Evolutionary conservation across 2,888 invertebrate genomes (phyloP).

Genomic region (Leistus spinibarbis): DNA sequence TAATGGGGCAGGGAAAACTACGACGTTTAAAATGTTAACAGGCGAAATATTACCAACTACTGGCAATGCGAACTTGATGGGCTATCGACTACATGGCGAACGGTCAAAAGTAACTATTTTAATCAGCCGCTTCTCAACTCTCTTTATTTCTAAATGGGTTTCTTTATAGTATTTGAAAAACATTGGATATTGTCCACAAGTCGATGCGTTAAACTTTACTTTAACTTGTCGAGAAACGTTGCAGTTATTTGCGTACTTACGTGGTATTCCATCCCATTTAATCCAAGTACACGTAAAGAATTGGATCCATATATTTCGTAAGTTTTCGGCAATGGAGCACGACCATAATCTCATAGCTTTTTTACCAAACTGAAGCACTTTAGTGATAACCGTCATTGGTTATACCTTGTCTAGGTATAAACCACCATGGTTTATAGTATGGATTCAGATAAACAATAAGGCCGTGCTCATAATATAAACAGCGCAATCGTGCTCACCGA

Average conservation of each 20-base stretch:
- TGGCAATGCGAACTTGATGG: slow-evolving; percentile 50
- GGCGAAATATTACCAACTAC: slow-evolving; percentile 64
- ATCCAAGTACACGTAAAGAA: slow-evolving; percentile 59
- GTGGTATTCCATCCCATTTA: slow-evolving; percentile 64
- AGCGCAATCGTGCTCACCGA: too few relatives aligned
- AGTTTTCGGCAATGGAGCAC: too few relatives aligned
- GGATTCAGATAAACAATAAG: too few relatives aligned
- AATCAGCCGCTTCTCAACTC: too few relatives aligned
- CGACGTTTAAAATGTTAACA: slow-evolving; percentile 84
- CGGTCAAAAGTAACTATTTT: slow-evolving; percentile 11
- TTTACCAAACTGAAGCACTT: too few relatives aligned
- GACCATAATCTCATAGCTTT: too few relatives aligned
- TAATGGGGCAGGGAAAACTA: slow-evolving; percentile 86
- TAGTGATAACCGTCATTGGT: too few relatives aligned
- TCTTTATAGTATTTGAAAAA: slow-evolving; percentile 67
- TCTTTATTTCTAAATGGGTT: slow-evolving; percentile 55
- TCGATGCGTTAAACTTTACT: slow-evolving; percentile 77
- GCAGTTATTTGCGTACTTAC: slow-evolving; percentile 70
- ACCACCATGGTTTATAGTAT: too few relatives aligned
- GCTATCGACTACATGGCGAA: slow-evolving; percentile 14
- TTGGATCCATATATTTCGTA: slow-evolving; percentile 66
- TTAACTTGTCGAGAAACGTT: slow-evolving; percentile 79
- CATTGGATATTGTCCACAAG: slow-evolving; percentile 92
- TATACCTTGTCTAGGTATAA: too few relatives aligned
- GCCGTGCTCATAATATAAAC: too few relatives aligned